These are phyloP conservation scores for Matsumyia berberina DNA, from an alignment of 2,888 invertebrate species.

Conservation along the genomic window DNA sequence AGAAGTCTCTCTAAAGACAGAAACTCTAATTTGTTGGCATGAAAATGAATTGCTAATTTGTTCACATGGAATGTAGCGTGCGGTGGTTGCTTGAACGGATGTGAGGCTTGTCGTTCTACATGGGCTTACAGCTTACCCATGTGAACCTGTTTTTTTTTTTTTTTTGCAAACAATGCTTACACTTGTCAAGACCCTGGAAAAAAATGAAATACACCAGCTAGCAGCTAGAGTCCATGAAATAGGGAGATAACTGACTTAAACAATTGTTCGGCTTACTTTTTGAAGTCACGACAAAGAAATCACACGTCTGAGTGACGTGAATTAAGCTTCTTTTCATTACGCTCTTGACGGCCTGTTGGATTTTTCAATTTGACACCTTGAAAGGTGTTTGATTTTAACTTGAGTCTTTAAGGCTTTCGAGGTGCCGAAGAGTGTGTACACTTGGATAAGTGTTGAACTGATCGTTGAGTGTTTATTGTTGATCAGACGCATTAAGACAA, in stretches of 20 bases:
- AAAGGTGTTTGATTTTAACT: conserved; percentile 2
- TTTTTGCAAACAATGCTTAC: neutral
- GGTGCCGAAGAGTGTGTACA: neutral
- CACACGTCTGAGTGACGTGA: neutral
- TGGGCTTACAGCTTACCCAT: neutral
- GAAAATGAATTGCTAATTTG: conserved; percentile 41
- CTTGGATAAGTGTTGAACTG: neutral
- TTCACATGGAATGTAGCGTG: conserved; percentile 17
- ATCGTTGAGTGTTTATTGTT: neutral
- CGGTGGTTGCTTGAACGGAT: neutral
- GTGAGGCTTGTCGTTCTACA: conserved; percentile 3
- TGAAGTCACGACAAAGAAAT: neutral
- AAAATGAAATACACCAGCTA: too few species aligned
- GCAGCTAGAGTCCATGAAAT: neutral
- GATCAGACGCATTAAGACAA: neutral
- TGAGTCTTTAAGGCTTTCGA: conserved; percentile 11
- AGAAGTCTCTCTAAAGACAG: neutral
- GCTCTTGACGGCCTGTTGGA: neutral
- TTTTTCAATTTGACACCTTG: conserved; percentile 10
- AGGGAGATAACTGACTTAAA: neutral
- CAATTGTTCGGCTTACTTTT: neutral
- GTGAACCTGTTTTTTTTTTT: neutral
- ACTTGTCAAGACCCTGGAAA: neutral
- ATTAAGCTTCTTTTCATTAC: conserved; percentile 5
- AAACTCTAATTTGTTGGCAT: conserved; percentile 20